Percentiles rank a stretch among this genome's conserved stretches.
Evolutionary conservation across 1,140 invertebrate species (phyloP).

Genomic region (Limonius californicus): DNA sequence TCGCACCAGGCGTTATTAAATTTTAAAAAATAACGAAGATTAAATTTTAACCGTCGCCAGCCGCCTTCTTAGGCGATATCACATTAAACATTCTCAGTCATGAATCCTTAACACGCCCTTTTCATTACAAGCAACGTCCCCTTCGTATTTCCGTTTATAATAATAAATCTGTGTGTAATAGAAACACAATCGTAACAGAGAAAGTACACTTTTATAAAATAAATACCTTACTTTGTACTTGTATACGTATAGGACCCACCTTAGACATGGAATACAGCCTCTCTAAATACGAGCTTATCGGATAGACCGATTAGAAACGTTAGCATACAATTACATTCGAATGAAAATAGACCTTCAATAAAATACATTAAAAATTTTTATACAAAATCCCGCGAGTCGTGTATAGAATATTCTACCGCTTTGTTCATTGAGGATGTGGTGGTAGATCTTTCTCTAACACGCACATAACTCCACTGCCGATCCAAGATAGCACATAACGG

Average conservation of each 20-base stretch:
- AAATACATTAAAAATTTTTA: neutral
- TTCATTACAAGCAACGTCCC: neutral
- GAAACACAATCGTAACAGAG: neutral
- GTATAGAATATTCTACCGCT: neutral
- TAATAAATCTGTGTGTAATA: neutral
- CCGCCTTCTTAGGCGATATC: too few relatives aligned
- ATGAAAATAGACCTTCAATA: slow-evolving; percentile 7
- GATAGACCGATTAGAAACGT: neutral
- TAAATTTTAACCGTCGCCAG: too few relatives aligned
- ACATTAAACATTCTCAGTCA: too few relatives aligned
- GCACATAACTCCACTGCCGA: neutral
- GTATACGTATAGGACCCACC: neutral
- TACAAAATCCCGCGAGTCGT: neutral
- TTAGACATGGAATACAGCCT: neutral
- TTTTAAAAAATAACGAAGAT: too few relatives aligned
- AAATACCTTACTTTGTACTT: neutral
- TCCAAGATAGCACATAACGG: neutral
- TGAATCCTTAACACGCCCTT: neutral
- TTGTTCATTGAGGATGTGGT: too few relatives aligned
- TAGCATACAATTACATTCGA: slow-evolving; percentile 8
- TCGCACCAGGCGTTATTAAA: too few relatives aligned
- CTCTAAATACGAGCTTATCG: neutral
- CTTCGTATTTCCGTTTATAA: neutral
- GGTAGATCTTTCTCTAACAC: too few relatives aligned
- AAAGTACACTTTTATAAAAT: neutral